Conservation (phyloP, 1,140 invertebrate genomes). For the Camponotus vicinus region DNA sequence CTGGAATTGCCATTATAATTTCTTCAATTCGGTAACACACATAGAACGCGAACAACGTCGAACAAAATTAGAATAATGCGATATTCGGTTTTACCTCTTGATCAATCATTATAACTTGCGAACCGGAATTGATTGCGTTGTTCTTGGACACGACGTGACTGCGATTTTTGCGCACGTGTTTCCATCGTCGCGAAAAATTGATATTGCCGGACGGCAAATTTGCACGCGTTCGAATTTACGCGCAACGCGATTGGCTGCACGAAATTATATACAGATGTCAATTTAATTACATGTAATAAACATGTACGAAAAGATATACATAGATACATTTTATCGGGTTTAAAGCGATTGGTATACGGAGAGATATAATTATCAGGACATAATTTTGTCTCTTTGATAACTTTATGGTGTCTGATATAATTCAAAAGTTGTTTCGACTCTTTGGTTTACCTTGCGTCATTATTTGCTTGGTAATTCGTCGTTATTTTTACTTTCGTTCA, state of each 20-base stretch:
- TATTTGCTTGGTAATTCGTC: neutral
- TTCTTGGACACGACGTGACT: neutral
- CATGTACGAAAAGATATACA: constrained; percentile 64
- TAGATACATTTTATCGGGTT: constrained; percentile 55
- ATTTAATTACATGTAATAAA: constrained; percentile 66
- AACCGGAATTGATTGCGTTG: neutral
- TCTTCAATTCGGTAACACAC: neutral
- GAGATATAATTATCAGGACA: too few relatives aligned
- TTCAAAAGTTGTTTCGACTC: neutral
- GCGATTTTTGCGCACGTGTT: neutral
- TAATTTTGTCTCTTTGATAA: neutral
- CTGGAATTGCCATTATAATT: neutral
- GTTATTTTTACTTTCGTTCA: neutral
- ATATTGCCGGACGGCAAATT: too few relatives aligned
- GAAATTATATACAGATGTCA: constrained; percentile 73
- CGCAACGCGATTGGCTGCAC: constrained; percentile 67
- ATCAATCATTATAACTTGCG: neutral
- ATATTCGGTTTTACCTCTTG: neutral
- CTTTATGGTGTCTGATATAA: neutral
- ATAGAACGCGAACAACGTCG: neutral
- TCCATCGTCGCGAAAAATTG: neutral
- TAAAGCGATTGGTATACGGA: constrained; percentile 16
- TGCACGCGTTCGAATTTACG: neutral
- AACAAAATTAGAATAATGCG: constrained; percentile 33
- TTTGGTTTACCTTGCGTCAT: neutral